Evolutionary conservation across 2,113 vertebrate species (phyloP).

Genomic region (Thinocorus orbignyianus): DNA sequence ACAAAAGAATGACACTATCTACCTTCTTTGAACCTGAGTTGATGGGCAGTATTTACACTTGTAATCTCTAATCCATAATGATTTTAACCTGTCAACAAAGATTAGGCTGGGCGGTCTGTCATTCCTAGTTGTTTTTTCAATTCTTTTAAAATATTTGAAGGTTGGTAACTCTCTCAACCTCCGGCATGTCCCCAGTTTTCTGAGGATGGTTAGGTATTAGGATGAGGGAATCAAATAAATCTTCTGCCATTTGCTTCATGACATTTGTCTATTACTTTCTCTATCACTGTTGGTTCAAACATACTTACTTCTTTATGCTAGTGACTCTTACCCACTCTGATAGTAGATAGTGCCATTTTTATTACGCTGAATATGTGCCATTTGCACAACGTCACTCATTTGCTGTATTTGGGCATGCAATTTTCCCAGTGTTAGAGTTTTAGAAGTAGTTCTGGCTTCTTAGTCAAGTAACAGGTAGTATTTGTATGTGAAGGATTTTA

Average conservation of each 20-base stretch:
- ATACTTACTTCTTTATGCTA: background rate
- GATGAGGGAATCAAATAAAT: background rate
- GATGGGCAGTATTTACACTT: background rate
- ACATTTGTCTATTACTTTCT: background rate
- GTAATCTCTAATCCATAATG: background rate
- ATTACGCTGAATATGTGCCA: background rate
- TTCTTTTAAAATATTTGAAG: background rate
- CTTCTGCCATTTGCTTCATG: background rate
- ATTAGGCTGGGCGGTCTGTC: background rate
- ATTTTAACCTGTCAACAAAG: background rate
- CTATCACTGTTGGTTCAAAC: background rate
- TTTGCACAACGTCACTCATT: background rate
- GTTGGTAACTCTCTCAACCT: background rate
- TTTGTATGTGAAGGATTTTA: background rate
- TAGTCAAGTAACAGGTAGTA: background rate
- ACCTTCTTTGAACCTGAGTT: background rate
- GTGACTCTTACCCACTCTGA: background rate
- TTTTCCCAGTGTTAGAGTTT: background rate
- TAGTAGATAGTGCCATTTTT: background rate
- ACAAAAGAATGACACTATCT: background rate
- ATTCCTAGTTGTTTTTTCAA: background rate
- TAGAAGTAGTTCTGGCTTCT: background rate
- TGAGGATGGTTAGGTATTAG: background rate
- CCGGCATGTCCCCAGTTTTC: background rate
- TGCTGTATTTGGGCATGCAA: background rate